phyloP scores from a whole-genome alignment of 2,797 vertebrate species.

The Crocidura indochinensis region DNA sequence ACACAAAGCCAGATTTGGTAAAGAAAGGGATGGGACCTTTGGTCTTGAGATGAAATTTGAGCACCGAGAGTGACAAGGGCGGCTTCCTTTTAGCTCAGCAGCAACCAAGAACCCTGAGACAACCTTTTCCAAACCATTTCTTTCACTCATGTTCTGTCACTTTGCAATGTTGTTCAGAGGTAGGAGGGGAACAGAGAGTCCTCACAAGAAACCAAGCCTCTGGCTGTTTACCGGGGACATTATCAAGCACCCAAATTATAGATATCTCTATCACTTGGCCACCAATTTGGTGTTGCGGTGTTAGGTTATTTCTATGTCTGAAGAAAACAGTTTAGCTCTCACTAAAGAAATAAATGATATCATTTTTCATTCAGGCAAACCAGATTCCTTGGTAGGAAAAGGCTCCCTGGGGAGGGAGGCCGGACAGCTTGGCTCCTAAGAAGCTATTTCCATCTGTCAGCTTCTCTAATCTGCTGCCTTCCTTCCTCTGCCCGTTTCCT shows the following conservation, averaged over 20 bases:
- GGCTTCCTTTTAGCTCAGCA: not conserved
- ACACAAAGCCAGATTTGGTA: too few species aligned
- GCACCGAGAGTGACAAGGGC: slow-evolving; percentile 1
- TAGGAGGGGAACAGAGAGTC: not conserved
- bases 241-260: slow-evolving; percentile 89
- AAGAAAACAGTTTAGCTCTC: slow-evolving; percentile 88
- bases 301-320: slow-evolving; percentile 88
- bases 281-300: slow-evolving; percentile 89
- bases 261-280: slow-evolving; percentile 89
- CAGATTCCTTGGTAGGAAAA: slow-evolving; percentile 88
- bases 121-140: not conserved
- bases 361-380: slow-evolving; percentile 87
- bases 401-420: slow-evolving; percentile 84
- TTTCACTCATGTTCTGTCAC: slow-evolving; percentile 22
- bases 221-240: slow-evolving; percentile 88
- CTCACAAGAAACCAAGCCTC: slow-evolving; percentile 64
- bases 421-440: slow-evolving; percentile 90
- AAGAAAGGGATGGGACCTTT: too few species aligned
- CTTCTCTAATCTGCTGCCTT: slow-evolving; percentile 89
- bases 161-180: not conserved
- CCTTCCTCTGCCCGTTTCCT: slow-evolving; percentile 88
- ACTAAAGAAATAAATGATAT: slow-evolving; percentile 92
- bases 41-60: not conserved
- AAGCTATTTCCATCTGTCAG: slow-evolving; percentile 89
- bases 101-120: not conserved